phyloP scores from a whole-genome alignment of 2,888 invertebrate genomes.

The Zygothrica quintamaculata region DNA sequence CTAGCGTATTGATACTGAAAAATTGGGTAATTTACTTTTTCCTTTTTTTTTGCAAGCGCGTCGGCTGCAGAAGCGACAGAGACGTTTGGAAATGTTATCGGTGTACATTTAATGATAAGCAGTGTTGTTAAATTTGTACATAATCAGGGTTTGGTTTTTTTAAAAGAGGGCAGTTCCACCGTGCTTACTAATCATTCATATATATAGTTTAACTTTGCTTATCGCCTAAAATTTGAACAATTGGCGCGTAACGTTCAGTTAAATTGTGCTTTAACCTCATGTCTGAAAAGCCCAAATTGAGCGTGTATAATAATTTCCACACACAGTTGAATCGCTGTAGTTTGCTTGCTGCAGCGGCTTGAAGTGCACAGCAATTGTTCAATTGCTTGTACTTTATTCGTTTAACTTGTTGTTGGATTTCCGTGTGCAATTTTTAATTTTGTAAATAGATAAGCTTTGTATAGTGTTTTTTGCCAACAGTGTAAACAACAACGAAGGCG shows the following conservation, averaged over 20 bases:
- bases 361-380: slow-evolving; percentile 12
- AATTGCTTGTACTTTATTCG: slow-evolving; percentile 19
- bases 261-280: background rate
- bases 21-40: slow-evolving; percentile 30
- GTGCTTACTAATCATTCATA: background rate
- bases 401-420: background rate
- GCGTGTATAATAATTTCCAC: background rate
- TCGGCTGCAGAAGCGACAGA: slow-evolving; percentile 51
- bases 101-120: slow-evolving; percentile 12
- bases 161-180: slow-evolving; percentile 27
- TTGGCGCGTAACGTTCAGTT: slow-evolving; percentile 30
- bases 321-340: slow-evolving; percentile 5
- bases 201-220: slow-evolving; percentile 5
- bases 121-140: slow-evolving; percentile 9
- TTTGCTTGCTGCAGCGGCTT: slow-evolving; percentile 11
- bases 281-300: background rate
- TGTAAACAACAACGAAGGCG: too few relatives aligned
- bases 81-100: slow-evolving; percentile 43
- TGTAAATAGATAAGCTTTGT: slow-evolving; percentile 19
- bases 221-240: slow-evolving; percentile 29
- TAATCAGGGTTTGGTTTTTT: background rate
- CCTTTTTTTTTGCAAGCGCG: slow-evolving; percentile 63
- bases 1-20: slow-evolving; percentile 34
- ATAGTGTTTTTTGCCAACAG: too few relatives aligned
- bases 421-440: slow-evolving; percentile 1